Evolutionary conservation across 2,888 invertebrate species (phyloP), one percentile per base, ranked within the genome.

Genomic region (Caenorhabditis sulstoni): DNA sequence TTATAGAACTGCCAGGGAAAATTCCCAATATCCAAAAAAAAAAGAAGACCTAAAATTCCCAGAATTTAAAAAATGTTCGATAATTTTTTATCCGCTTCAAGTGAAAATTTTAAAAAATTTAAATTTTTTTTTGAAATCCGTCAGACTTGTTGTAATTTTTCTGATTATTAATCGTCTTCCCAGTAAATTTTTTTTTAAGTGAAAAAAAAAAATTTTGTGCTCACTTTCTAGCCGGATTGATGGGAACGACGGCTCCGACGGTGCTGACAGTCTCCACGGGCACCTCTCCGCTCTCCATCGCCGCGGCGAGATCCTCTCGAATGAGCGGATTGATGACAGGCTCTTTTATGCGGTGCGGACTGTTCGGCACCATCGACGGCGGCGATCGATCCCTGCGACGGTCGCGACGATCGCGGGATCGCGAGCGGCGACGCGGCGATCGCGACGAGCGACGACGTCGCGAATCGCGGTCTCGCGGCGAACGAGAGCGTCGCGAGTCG

Each of bases 321-420:
- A 86, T 71, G 39, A 86, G 70, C 20, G 86, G 86, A 70, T 86
- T 86, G 70, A 86, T 82, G 7, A 86, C 74, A 9, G 84, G 84
- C 55, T 81, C 82, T 29, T 78, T 70, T 8, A 57, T 55, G 3
- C 58, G 45, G 29, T 74, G 68, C 55, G 79, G 79, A 61, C 66
- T 66, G 29, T 70, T 79, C 39, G 71, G 81, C 41, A 77, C 79
- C 81, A 76, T 76, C 12, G 57, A 49, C 22, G 73, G 79, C 18
- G 66, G 62, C 16, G 61, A 67, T 64, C 81, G 22, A 0, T 71
- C 58, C 3, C 77, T 50, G 0, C 70, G 57, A 41, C 77, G 50
- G 18, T 58, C 39, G 5, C 64, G 41, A 18, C 61, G 52, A 35
- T 61, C 74, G n/a, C 57, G 71, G n/a, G 71, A 74, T 12, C 78